These are phyloP conservation scores for Aphelenchoides avenae DNA, from an alignment of 1,140 invertebrate species.

Conservation along the genomic window DNA sequence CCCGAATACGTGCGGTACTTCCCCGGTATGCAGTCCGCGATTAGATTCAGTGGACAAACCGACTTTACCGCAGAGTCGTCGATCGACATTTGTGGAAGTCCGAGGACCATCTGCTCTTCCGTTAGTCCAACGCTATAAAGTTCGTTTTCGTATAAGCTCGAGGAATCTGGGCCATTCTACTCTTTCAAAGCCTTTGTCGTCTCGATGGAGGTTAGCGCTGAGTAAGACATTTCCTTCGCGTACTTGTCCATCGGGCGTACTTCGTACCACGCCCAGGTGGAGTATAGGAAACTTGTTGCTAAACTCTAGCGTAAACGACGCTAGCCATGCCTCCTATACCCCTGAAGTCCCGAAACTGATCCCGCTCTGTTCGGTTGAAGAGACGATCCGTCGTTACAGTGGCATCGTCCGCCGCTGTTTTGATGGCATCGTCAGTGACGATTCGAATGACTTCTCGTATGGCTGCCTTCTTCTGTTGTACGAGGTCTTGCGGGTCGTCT, in stretches of 20 bases:
- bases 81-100: constrained; percentile 28
- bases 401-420: constrained; percentile 2
- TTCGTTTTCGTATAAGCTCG: background rate
- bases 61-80: constrained; percentile 23
- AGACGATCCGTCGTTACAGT: too few species aligned
- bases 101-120: constrained; percentile 6
- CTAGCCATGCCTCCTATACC: constrained; percentile 7
- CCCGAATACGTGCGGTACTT: constrained; percentile 75
- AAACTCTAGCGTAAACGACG: constrained; percentile 7
- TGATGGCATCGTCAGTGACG: constrained; percentile 6
- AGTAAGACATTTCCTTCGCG: constrained; percentile 49
- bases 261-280: constrained; percentile 42
- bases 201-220: constrained; percentile 39
- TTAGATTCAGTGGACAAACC: constrained; percentile 33
- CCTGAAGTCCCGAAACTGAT: too few species aligned
- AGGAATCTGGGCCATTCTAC: too few species aligned
- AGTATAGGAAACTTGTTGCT: constrained; percentile 36
- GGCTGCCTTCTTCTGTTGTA: too few species aligned
- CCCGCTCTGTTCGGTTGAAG: too few species aligned
- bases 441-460: too few species aligned
- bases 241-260: constrained; percentile 38
- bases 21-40: constrained; percentile 57
- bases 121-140: constrained; percentile 1
- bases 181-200: constrained; percentile 32
- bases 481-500: constrained; percentile 12